Evolutionary conservation across 2,888 invertebrate species (phyloP).

Genomic region (Frankliniella intonsa): DNA sequence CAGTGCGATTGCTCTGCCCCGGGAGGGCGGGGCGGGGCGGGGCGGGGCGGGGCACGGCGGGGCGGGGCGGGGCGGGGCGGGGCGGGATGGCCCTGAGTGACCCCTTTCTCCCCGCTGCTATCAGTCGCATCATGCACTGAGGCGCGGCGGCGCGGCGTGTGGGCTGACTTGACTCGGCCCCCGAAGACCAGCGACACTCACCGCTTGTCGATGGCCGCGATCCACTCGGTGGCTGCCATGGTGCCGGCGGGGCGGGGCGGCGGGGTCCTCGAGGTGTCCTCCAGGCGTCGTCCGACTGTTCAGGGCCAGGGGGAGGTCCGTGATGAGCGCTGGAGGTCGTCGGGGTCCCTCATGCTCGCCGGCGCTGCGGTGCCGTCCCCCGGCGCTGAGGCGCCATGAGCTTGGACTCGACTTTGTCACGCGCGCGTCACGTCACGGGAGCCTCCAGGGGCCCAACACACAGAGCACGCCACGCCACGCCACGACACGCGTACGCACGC

Average conservation of each 20-base stretch:
- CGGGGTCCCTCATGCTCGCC: neutral
- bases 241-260: neutral
- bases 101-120: too few relatives aligned
- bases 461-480: neutral
- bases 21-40: too few relatives aligned
- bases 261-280: neutral
- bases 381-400: too few relatives aligned
- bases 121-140: neutral
- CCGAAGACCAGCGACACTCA: neutral
- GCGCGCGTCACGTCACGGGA: neutral
- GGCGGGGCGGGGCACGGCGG: too few relatives aligned
- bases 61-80: too few relatives aligned
- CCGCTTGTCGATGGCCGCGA: conserved; percentile 37
- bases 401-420: neutral
- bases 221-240: conserved; percentile 36
- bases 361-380: neutral
- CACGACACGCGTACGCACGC: neutral
- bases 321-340: neutral
- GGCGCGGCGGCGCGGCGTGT: neutral
- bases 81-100: too few relatives aligned
- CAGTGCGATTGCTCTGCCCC: too few relatives aligned
- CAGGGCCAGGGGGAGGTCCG: neutral
- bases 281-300: neutral
- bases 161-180: neutral
- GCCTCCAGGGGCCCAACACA: neutral